Evolutionary conservation across 1,140 invertebrate genomes (phyloP).

Genomic region (Pogonomyrmex californicus): DNA sequence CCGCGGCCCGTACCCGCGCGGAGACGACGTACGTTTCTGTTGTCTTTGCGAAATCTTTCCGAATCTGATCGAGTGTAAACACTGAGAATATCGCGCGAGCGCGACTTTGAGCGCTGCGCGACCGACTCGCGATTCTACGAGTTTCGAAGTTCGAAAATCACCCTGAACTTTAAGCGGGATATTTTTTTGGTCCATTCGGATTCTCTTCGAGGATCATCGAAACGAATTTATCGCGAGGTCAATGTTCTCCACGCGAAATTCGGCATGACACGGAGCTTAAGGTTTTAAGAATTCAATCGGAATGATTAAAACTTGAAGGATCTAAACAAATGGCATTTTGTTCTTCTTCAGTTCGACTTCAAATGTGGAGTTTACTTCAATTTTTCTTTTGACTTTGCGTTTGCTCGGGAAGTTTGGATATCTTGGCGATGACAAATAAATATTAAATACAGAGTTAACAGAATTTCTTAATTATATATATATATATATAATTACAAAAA

Average conservation of each 20-base stretch:
- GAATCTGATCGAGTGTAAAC: slow-evolving; percentile 40
- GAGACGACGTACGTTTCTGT: slow-evolving; percentile 67
- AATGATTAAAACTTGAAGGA: background rate
- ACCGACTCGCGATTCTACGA: slow-evolving; percentile 1
- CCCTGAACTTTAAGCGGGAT: background rate
- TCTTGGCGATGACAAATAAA: background rate
- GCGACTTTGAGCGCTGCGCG: background rate
- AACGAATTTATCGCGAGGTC: background rate
- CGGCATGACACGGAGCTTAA: background rate
- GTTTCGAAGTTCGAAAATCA: background rate
- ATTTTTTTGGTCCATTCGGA: background rate
- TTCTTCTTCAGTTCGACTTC: slow-evolving; percentile 13
- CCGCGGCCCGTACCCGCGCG: slow-evolving; percentile 56
- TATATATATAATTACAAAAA: slow-evolving; percentile 8
- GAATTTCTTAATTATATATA: background rate
- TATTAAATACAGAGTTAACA: background rate
- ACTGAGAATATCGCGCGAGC: background rate
- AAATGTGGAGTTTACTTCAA: background rate
- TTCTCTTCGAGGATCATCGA: background rate
- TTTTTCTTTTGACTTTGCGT: background rate
- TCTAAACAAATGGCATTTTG: background rate
- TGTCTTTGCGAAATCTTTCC: slow-evolving; percentile 72
- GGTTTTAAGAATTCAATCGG: background rate
- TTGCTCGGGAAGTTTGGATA: background rate
- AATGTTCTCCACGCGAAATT: background rate